Evolutionary conservation across 1,140 invertebrate genomes (phyloP), one percentile per base, ranked within the genome.

Genomic region (Choristoneura fumiferana): DNA sequence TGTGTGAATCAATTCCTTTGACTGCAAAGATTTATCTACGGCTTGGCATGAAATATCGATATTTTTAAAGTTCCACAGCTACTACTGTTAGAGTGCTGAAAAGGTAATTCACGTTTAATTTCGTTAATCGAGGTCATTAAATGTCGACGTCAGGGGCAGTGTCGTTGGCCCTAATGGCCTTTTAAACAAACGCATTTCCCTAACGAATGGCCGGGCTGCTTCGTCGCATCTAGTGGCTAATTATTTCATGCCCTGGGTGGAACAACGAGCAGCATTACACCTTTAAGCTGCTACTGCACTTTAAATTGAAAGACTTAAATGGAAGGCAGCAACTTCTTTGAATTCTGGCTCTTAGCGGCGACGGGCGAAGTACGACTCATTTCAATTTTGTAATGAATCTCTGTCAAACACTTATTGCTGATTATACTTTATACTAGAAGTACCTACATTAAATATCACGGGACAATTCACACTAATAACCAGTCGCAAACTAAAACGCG

Each of bases 81-180:
- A 29, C 22, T 29, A 29, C 22, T 29, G 22, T 29, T 3, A 29
- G 22, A 29, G 22, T 29, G 22, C 53, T 36, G 43, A 55, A 38
- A 57, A 65, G 59, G 45, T 64, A 64, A 64, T 62, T 59, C 43
- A 45, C 45, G 54, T 57, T 68, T 65, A 59, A 68, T 68, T 67
- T 52, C 57, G 62, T 64, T 67, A 67, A 67, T 64, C 65, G 62
- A 49, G 62, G 58, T 60, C 62, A 67, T 67, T 67, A 67, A 67
- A 43, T 64, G 59, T 49, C 43, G 43, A 22, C 58, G 61, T 67
- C 62, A 67, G 52, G 58, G 56, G 54, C 56, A 39, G 56, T 57
- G 53, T 58, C 58, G 58, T 35, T 62, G 36, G 33, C 62, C 53
- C 56, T 59, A 64, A 68, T 55, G 59, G 22, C 43, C 57, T 58